Evolutionary conservation across 1,140 invertebrate genomes (phyloP).

Genomic region (Nylanderia fulva): DNA sequence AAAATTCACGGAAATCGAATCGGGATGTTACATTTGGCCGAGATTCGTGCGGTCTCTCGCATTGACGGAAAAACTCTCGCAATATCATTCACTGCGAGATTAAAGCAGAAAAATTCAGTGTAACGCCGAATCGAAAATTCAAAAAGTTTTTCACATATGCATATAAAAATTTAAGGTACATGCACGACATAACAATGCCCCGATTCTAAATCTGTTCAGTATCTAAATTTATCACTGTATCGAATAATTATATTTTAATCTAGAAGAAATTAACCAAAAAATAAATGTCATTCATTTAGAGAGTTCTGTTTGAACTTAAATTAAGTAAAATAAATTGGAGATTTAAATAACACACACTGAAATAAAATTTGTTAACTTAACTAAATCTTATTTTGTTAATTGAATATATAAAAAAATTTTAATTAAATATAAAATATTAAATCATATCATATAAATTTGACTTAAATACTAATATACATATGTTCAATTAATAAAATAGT

Average conservation of each 20-base stretch:
- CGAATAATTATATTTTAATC: neutral
- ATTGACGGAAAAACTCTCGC: neutral
- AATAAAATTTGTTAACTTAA: too few relatives aligned
- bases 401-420: too few relatives aligned
- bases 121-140: neutral
- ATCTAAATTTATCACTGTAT: neutral
- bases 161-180: neutral
- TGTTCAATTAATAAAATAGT: too few relatives aligned
- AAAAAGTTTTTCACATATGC: neutral
- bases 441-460: too few relatives aligned
- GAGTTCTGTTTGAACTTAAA: neutral
- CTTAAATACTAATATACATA: too few relatives aligned
- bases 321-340: neutral
- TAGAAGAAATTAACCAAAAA: neutral
- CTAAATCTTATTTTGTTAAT: too few relatives aligned
- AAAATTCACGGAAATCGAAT: slow-evolving; percentile 14
- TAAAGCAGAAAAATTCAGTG: slow-evolving; percentile 29
- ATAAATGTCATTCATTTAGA: neutral
- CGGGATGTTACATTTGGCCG: neutral
- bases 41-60: slow-evolving; percentile 37
- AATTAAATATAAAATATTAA: too few relatives aligned
- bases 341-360: too few relatives aligned
- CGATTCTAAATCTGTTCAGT: neutral
- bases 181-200: neutral
- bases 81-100: slow-evolving; percentile 14